Base-by-base conservation (phyloP, 2,113 vertebrate genomes). In the Epinephelus moara region DNA sequence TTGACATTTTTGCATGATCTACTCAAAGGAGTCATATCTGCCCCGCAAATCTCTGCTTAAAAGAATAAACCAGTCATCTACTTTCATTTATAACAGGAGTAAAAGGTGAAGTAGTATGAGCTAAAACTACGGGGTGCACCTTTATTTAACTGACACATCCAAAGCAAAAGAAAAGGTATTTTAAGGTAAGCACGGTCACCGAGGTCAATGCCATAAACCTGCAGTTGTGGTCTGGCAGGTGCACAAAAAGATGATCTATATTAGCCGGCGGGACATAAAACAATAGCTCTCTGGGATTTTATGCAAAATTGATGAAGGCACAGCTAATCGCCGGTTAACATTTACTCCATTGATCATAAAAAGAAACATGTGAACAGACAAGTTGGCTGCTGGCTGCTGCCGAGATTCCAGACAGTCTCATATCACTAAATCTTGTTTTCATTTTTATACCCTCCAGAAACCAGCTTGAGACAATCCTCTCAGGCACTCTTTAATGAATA, bases 311-410 rank as follows among this genome's bases (percentile, higher is more conserved):
- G 79, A 81, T 86, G 67, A 91, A 87, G 77, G 69, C 52, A 64
- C 68, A 82, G 73, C 80, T 88, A 91, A 89, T 90, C 77, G 78
- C 80, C 37, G 68, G 78, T 78, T 87, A 88, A 89, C 84, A 90
- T 82, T 77, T 83, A 89, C 55, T 79, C 81, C 88, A 93, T 82
- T 92, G 88, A 94, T 94, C 89, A 92, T 93, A 88, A 91, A 91
- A 79, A 84, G 80, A 92, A 84, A 90, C 83, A 89, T 59, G 45
- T 74, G 70, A 91, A 82, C 64, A 59, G 82, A 86, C 76, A 93
- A 55, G 77, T 85, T 92, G 67, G 88, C 81, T 47, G 73, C 80
- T 60, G 56, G 49, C 81, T 75, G 67, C 49, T 45, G n/a, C 81
- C 25, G 64, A 85, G 85, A 91, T 86, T 91, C 88, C 87, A 84